Base-by-base conservation (phyloP, 2,888 invertebrate genomes). In the Antheraea yamamai region DNA sequence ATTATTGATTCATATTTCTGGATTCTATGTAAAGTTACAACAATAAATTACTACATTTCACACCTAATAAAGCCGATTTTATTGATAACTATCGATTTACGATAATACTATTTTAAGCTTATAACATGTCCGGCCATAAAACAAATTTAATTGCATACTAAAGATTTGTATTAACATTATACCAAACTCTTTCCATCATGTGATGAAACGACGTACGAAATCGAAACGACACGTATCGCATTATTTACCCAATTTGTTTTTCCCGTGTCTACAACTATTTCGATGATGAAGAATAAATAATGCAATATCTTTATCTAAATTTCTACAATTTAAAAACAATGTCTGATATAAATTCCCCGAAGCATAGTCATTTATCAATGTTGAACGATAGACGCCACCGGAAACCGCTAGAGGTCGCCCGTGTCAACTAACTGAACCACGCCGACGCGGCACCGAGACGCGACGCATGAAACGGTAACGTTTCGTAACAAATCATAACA, bases 371-470 rank as follows among this genome's bases (percentile, higher is more conserved):
- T 72, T 71, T 71, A 74, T 39, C 26, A 18, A 66, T 66, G 23
- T 73, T 68, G n/a, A 70, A 70, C 39, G 70, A 70, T 18, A 51
- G 70, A 68, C 68, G 55, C 30, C 81, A 83, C 85, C 87, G 88
- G 87, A 87, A 87, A 81, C 82, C 78, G 75, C 78, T 78, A 78
- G 84, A 86, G 88, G 88, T 88, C 86, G 81, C 76, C 68, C 35
- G 80, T 85, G 87, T 88, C 88, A 87, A 81, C 77, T 81, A 81
- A 79, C 82, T 82, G 83, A 82, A 82, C 10, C 64, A 26, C 14
- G 16, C 64, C 30, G 64, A 10, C 16, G 85, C 81, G 80, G 83
- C 86, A 84, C 52, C 30, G 35, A n/a, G 7, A 23, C 74, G 64
- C 64, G 64, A 66, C 3, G 4, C 70, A 73, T 61, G n/a, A 61